phyloP scores from a whole-genome alignment of 2,113 vertebrate species.

The Halichoerus grypus region DNA sequence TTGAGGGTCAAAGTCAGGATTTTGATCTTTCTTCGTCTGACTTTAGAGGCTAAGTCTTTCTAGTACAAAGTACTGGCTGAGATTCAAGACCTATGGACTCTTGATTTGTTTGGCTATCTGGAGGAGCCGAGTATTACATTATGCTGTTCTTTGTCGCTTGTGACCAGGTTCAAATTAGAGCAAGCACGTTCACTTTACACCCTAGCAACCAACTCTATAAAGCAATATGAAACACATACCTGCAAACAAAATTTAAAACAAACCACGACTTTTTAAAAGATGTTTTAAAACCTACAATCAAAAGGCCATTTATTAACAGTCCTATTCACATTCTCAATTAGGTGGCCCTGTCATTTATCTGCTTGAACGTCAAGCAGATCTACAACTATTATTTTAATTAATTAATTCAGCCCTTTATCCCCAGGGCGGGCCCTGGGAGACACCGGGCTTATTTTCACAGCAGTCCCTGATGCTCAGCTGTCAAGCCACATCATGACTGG shows the following conservation, averaged over 20 bases:
- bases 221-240: not conserved
- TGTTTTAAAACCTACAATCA: not conserved
- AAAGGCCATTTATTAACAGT: slow-evolving; percentile 17
- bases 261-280: not conserved
- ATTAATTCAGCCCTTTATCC: slow-evolving; percentile 68
- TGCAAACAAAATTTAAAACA: not conserved
- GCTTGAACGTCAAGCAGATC: slow-evolving; percentile 42
- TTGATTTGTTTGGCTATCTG: not conserved
- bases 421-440: slow-evolving; percentile 48
- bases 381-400: slow-evolving; percentile 74
- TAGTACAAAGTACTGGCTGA: not conserved
- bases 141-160: slow-evolving; percentile 24
- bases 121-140: not conserved
- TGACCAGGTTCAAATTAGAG: slow-evolving; percentile 35
- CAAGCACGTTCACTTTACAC: not conserved
- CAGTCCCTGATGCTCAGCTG: slow-evolving; percentile 52
- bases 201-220: not conserved
- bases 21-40: not conserved
- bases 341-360: slow-evolving; percentile 64
- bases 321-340: slow-evolving; percentile 36
- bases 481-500: slow-evolving; percentile 48
- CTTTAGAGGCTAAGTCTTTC: not conserved
- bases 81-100: not conserved
- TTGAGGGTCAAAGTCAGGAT: not conserved
- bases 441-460: slow-evolving; percentile 72